Percentiles rank a stretch among this genome's conserved stretches.
Evolutionary conservation across 2,888 invertebrate genomes (phyloP).

Genomic region (Clivina fossor): DNA sequence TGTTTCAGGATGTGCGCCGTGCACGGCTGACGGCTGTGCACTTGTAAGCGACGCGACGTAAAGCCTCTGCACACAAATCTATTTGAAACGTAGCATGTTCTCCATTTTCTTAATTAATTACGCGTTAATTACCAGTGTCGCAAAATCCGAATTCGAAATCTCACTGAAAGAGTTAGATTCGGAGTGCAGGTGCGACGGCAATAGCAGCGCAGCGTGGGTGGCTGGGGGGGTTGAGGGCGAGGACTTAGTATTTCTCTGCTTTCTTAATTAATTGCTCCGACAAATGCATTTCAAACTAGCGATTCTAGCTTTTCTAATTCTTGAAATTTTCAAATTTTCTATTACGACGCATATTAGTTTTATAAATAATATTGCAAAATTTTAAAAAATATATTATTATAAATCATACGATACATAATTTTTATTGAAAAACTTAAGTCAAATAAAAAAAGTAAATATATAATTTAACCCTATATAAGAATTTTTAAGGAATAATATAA

Average conservation of each 20-base stretch:
- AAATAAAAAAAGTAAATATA: no score
- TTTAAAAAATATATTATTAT: no score
- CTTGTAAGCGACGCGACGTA: no score
- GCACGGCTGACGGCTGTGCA: background rate
- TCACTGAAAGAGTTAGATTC: conserved; percentile 16
- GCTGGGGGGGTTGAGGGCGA: background rate
- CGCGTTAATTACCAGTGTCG: conserved; percentile 19
- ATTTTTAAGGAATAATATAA: no score
- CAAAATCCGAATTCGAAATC: conserved; percentile 16
- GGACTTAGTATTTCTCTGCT: background rate
- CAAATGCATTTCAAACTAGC: conserved; percentile 2
- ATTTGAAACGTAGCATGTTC: conserved; percentile 7
- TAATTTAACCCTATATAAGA: no score
- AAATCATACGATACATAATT: no score
- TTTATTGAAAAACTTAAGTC: no score
- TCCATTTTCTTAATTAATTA: conserved; percentile 30
- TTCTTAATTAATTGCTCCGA: conserved; percentile 27
- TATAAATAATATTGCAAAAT: no score
- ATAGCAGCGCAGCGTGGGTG: conserved; percentile 4
- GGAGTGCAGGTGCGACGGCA: conserved; percentile 8
- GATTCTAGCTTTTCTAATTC: no score
- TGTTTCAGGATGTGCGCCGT: background rate
- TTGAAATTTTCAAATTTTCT: no score
- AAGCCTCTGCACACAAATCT: conserved; percentile 4
- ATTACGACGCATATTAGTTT: no score